These are phyloP conservation scores for Sericinus montela DNA, from an alignment of 2,888 invertebrate species.

Conservation along the genomic window DNA sequence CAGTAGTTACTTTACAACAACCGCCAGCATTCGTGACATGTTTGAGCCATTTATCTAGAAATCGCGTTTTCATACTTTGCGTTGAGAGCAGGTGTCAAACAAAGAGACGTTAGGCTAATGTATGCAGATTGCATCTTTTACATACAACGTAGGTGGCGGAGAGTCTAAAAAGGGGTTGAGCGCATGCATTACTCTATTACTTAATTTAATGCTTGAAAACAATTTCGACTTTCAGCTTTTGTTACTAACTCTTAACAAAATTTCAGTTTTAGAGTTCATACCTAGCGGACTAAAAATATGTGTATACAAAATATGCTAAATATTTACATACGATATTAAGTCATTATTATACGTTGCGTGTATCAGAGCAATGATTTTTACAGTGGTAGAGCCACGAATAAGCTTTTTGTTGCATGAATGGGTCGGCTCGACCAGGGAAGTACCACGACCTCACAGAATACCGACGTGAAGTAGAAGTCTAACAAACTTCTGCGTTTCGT, in stretches of 20 bases:
- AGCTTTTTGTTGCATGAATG: too few species aligned
- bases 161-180: constrained; percentile 24
- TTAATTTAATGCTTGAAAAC: constrained; percentile 48
- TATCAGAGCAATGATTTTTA: too few species aligned
- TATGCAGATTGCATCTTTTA: constrained; percentile 76
- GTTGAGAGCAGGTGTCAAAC: constrained; percentile 75
- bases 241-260: background rate
- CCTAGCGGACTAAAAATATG: too few species aligned
- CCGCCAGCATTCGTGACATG: constrained; percentile 61
- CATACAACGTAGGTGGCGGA: constrained; percentile 17
- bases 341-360: too few species aligned
- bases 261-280: too few species aligned
- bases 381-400: too few species aligned
- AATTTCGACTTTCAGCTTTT: constrained; percentile 17
- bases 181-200: constrained; percentile 51
- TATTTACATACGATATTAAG: too few species aligned
- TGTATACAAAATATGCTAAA: too few species aligned
- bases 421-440: too few species aligned
- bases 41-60: constrained; percentile 65
- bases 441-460: too few species aligned
- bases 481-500: too few species aligned
- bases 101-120: constrained; percentile 74
- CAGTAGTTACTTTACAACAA: constrained; percentile 52
- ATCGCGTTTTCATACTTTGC: constrained; percentile 45
- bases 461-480: too few species aligned